Percentiles rank a stretch among this genome's conserved stretches.
phyloP scores from a whole-genome alignment of 2,797 vertebrate species.

The Notolabrus celidotus region DNA sequence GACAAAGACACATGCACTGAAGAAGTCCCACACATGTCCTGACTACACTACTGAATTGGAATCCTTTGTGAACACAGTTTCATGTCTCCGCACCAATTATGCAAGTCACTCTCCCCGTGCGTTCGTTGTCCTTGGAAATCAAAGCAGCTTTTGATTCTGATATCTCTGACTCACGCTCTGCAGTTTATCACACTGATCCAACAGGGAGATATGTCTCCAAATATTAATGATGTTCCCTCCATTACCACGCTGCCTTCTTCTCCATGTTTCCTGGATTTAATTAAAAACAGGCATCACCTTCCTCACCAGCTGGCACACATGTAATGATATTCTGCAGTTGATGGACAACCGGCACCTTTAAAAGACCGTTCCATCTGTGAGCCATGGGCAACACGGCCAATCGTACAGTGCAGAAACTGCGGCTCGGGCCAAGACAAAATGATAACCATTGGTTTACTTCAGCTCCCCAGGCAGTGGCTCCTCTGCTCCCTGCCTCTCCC shows the following conservation, averaged over 20 bases:
- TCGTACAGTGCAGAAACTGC: constrained; percentile 11
- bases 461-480: constrained; percentile 33
- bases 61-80: constrained; percentile 24
- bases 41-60: background rate
- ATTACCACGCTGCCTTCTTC: constrained; percentile 19
- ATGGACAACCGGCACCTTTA: constrained; percentile 48
- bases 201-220: constrained; percentile 28
- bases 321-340: constrained; percentile 54
- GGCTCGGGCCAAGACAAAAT: constrained; percentile 33
- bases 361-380: constrained; percentile 46
- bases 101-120: constrained; percentile 2
- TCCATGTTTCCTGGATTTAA: constrained; percentile 41
- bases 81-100: constrained; percentile 16
- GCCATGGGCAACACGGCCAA: constrained; percentile 3
- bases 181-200: constrained; percentile 43
- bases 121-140: constrained; percentile 34
- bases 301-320: constrained; percentile 42
- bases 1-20: constrained; percentile 15
- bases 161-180: constrained; percentile 16
- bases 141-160: constrained; percentile 21
- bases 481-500: constrained; percentile 42
- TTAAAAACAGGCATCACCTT: constrained; percentile 42
- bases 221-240: constrained; percentile 37
- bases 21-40: constrained; percentile 25
- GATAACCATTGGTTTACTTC: constrained; percentile 48